Evolutionary conservation across 2,113 vertebrate genomes (phyloP).

Genomic region (Phylloscopus whistleri): DNA sequence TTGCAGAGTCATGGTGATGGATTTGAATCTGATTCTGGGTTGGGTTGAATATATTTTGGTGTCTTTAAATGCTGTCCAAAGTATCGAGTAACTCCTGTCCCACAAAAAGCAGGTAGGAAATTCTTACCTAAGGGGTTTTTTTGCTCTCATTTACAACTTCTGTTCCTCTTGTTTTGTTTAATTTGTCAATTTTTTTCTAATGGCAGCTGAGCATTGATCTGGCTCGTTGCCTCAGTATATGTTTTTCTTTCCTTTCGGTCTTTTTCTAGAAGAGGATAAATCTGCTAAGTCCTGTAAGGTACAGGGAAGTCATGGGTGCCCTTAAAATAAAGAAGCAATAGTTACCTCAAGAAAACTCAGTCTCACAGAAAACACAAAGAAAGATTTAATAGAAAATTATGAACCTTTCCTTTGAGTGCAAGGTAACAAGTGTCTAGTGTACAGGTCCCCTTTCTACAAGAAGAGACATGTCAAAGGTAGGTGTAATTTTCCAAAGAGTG

Average conservation of each 20-base stretch:
- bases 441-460: not conserved
- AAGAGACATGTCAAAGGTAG: not conserved
- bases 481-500: not conserved
- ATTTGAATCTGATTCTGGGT: not conserved
- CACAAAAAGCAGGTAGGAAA: not conserved
- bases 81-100: accelerated
- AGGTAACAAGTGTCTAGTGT: no score
- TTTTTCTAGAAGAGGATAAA: not conserved
- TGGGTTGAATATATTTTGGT: not conserved
- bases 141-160: not conserved
- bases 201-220: not conserved
- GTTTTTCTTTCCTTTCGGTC: not conserved
- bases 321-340: not conserved
- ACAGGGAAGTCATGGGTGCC: not conserved
- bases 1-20: not conserved
- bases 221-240: not conserved
- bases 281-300: not conserved
- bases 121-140: not conserved
- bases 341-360: not conserved
- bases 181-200: not conserved
- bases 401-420: not conserved
- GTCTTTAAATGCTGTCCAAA: not conserved
- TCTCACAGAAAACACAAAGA: not conserved
- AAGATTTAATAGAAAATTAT: not conserved
- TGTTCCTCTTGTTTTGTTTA: not conserved